Evolutionary conservation across 1,140 invertebrate species (phyloP).

Genomic region (Uloborus diversus): DNA sequence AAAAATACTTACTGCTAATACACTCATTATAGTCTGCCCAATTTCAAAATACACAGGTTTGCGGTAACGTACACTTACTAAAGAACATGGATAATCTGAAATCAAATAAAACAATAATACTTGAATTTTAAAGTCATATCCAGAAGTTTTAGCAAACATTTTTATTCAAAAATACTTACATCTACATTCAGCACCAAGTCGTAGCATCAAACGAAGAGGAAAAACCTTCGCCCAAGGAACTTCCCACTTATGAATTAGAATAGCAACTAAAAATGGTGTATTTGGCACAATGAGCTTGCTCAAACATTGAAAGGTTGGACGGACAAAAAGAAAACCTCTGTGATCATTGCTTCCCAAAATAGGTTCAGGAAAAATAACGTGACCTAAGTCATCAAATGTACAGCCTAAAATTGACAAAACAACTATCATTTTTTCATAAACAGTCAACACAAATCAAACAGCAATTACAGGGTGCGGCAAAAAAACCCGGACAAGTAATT

Average conservation of each 20-base stretch:
- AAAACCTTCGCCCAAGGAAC: slow-evolving; percentile 88
- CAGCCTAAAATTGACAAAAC: slow-evolving; percentile 70
- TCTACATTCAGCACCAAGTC: slow-evolving; percentile 85
- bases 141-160: no score
- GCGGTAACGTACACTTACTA: slow-evolving; percentile 81
- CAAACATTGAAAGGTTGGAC: slow-evolving; percentile 84
- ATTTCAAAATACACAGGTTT: slow-evolving; percentile 88
- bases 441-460: no score
- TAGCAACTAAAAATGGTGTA: slow-evolving; percentile 80
- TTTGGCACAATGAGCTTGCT: slow-evolving; percentile 79
- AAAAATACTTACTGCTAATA: slow-evolving; percentile 75
- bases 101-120: slow-evolving; percentile 21
- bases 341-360: slow-evolving; percentile 83
- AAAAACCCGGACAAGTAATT: no score
- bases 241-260: slow-evolving; percentile 87
- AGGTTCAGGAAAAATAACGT: slow-evolving; percentile 71
- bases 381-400: slow-evolving; percentile 77
- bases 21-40: slow-evolving; percentile 89
- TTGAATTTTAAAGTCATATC: background rate
- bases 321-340: slow-evolving; percentile 84
- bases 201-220: slow-evolving; percentile 78
- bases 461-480: no score
- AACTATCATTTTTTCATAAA: background rate
- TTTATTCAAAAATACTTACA: slow-evolving; percentile 70
- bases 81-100: slow-evolving; percentile 81